Evolutionary conservation across 2,888 invertebrate genomes (phyloP).

Genomic region (Eurois occulta): DNA sequence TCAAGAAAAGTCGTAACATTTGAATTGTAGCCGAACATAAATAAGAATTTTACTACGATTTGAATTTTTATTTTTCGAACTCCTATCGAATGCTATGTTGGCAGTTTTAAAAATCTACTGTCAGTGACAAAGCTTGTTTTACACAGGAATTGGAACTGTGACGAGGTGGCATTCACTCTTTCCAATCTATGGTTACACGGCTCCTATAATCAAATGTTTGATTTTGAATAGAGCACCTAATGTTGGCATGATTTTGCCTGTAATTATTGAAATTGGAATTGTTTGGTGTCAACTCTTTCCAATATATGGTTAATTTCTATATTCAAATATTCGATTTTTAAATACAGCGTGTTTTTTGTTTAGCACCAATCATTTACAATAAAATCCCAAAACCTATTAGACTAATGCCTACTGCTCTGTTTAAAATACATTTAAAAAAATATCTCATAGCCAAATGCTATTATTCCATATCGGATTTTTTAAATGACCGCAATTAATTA

Average conservation of each 20-base stretch:
- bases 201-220: conserved; percentile 1
- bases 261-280: neutral
- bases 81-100: conserved; percentile 30
- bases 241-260: neutral
- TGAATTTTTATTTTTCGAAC: conserved; percentile 66
- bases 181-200: neutral
- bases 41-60: conserved; percentile 70
- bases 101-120: conserved; percentile 30
- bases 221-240: neutral
- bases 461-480: too few species aligned
- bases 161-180: conserved; percentile 1
- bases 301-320: neutral
- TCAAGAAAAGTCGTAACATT: conserved; percentile 73
- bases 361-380: too few species aligned
- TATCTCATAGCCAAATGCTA: too few species aligned
- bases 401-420: too few species aligned
- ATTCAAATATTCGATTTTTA: neutral
- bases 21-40: conserved; percentile 74
- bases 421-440: too few species aligned
- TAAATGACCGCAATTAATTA: too few species aligned
- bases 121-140: conserved; percentile 11
- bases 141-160: conserved; percentile 15
- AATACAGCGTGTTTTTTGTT: too few species aligned
- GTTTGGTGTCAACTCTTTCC: neutral
- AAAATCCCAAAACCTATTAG: too few species aligned